phyloP scores from a whole-genome alignment of 2,113 vertebrate species.

The Onychostoma macrolepis region DNA sequence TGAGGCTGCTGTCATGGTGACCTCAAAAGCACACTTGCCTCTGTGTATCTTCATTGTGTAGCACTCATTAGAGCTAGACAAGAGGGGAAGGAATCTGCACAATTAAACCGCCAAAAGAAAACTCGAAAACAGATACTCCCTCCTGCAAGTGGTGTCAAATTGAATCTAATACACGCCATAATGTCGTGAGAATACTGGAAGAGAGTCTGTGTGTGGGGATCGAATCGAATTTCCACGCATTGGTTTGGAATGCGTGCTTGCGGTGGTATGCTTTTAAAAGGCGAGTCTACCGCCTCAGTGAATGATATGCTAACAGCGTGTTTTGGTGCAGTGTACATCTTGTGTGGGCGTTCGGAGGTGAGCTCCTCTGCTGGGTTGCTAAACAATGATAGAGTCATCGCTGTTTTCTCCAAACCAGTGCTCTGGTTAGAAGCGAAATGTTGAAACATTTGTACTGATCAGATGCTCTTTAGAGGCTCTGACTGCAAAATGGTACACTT shows the following conservation, averaged over 20 bases:
- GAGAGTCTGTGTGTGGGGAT: neutral
- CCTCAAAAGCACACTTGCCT: conserved; percentile 52
- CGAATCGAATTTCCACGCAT: neutral
- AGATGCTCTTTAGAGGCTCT: conserved; percentile 18
- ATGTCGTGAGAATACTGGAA: neutral
- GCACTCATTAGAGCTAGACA: conserved; percentile 49
- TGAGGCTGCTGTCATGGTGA: conserved; percentile 61
- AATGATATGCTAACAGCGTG: neutral
- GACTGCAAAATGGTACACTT: conserved; percentile 22
- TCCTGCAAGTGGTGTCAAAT: conserved; percentile 21
- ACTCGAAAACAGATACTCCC: conserved; percentile 4
- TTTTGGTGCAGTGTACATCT: conserved; percentile 36
- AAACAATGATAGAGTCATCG: conserved; percentile 10
- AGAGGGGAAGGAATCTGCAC: conserved; percentile 21
- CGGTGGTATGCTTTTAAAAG: conserved; percentile 35
- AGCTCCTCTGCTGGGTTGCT: conserved; percentile 24
- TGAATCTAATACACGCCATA: conserved; percentile 16
- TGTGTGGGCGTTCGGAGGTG: conserved; percentile 38
- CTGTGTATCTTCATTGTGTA: conserved; percentile 55
- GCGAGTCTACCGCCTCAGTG: conserved; percentile 3
- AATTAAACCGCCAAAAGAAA: conserved; percentile 40
- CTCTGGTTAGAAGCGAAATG: neutral
- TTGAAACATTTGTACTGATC: neutral
- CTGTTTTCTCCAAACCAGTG: conserved; percentile 16
- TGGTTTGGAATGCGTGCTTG: conserved; percentile 1